Conservation (phyloP, 2,888 invertebrate genomes). For the Parascotia fuliginaria region DNA sequence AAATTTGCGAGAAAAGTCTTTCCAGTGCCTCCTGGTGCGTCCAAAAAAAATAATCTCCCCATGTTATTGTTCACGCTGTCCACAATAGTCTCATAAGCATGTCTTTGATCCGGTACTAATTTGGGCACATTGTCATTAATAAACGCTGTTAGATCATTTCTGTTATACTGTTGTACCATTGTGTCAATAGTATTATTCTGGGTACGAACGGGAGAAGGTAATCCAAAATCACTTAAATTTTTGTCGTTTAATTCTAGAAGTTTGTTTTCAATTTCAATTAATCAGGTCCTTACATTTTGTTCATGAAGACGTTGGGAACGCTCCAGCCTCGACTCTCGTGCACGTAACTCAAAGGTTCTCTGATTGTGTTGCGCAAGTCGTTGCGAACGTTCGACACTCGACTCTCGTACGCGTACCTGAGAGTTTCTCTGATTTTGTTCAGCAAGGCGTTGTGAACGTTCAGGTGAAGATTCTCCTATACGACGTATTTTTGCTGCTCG, state of each 20-base stretch:
- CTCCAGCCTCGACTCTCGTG: no score
- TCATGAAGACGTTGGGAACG: no score
- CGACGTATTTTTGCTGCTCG: no score
- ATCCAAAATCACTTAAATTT: conserved; percentile 13
- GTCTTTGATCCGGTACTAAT: conserved; percentile 30
- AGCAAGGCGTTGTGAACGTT: no score
- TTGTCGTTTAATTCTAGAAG: conserved; percentile 5
- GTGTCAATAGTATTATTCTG: background rate
- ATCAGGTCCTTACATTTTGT: no score
- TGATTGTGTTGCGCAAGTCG: no score
- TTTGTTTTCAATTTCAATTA: conserved; percentile 16
- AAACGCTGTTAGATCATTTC: conserved; percentile 1
- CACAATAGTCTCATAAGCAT: conserved; percentile 23
- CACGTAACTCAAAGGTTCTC: no score
- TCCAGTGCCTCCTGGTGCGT: conserved; percentile 23
- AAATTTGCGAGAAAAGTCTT: conserved; percentile 29
- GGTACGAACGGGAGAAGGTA: conserved; percentile 9
- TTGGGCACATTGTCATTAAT: conserved; percentile 23
- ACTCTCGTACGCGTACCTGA: no score
- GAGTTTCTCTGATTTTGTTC: no score
- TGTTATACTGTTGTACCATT: background rate
- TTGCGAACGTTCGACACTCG: no score
- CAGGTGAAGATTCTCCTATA: no score
- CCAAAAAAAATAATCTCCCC: conserved; percentile 18
- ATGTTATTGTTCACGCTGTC: conserved; percentile 16